Evolutionary conservation across 2,797 vertebrate species (phyloP).

Genomic region (Pogonophryne albipinna): DNA sequence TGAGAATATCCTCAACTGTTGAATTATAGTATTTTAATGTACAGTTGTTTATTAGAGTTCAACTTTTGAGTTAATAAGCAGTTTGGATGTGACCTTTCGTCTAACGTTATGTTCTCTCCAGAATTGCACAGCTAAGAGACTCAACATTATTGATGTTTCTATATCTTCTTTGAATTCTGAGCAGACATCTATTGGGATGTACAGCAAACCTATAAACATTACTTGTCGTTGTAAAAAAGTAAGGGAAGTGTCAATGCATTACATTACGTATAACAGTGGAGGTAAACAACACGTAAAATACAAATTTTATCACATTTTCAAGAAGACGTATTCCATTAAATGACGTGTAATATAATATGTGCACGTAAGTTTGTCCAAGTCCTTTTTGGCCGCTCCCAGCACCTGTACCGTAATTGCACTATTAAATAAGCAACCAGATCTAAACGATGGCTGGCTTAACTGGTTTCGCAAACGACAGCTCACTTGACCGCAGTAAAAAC

Average conservation of each 20-base stretch:
- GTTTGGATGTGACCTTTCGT: neutral
- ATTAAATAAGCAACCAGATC: neutral
- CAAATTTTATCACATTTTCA: neutral
- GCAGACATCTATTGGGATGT: neutral
- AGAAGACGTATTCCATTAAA: neutral
- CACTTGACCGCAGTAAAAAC: neutral
- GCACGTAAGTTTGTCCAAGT: neutral
- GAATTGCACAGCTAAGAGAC: no score
- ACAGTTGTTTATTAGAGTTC: no score
- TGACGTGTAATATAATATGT: neutral
- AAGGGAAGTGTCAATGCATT: neutral
- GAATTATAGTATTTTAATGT: no score
- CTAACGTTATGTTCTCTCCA: no score
- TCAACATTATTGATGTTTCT: no score
- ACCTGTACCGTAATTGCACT: conserved; percentile 18
- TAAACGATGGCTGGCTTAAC: neutral
- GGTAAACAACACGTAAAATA: no score
- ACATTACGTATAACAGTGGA: neutral
- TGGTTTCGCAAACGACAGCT: neutral
- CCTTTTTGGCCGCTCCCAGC: conserved; percentile 23
- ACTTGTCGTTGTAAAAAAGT: no score
- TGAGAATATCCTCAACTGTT: neutral
- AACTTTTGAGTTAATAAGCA: no score
- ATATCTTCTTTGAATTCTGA: no score
- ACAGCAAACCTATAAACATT: neutral